Evolutionary conservation across 1,140 invertebrate species (phyloP), one percentile per base, ranked within the genome.

Genomic region (Fopius arisanus): DNA sequence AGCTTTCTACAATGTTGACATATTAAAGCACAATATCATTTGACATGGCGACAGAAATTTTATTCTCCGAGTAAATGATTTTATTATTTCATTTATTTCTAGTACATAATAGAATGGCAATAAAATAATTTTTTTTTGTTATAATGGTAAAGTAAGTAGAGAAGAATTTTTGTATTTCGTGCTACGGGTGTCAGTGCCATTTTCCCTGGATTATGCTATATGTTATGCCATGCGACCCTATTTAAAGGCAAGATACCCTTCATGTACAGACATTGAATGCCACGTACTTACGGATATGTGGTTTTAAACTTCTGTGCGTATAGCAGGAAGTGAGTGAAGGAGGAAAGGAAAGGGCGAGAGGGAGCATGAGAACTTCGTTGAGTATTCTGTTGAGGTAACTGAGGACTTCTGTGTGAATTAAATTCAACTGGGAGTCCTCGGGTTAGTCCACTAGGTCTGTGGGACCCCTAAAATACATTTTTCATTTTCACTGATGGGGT

Each of bases 371-470:
- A 80, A 82, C 81, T 75, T 83, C 69, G 79, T 83, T 84, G 74
- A 68, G 78, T 86, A 86, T 86, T 85, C 84, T 79, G 77, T 70
- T 77, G 75, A 16, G 29, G 75, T 74, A 74, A 75, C 31, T 75
- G 69, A 74, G 78, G 78, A 79, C 78, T 77, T 82, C 78, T 78
- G 77, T 79, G 78, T 76, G 80, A 84, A 86, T 85, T 79, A 80
- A 84, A 86, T 82, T 80, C 82, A 82, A 82, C 75, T 75, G 76
- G 77, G 77, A 75, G 77, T 51, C 43, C 7, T 59, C 54, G 40
- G 78, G 77, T 77, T 78, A 73, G 78, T 65, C 73, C 75, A 78
- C 73, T 72, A 79, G 77, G 76, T 82, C 78, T 76, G 69, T 65
- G 16, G 68, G 48, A 70, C 68, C 14, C 31, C 23, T 26, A 70